These are phyloP conservation scores for Nothura maculosa DNA, from an alignment of 2,797 vertebrate genomes.

Conservation along the genomic window DNA sequence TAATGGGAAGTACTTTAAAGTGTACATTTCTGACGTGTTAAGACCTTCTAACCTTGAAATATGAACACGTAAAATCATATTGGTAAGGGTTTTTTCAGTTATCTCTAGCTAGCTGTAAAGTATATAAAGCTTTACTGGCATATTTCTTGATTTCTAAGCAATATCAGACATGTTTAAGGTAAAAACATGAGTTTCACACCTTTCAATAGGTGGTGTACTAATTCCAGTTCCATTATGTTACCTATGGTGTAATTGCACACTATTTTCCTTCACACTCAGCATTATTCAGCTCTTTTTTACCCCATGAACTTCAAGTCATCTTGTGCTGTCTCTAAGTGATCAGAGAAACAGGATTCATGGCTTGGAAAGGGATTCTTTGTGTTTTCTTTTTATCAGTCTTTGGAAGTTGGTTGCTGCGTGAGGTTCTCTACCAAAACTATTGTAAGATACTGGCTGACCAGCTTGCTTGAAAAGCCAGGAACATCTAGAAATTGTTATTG, in stretches of 20 bases:
- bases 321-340: not conserved
- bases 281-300: constrained; percentile 8
- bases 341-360: not conserved
- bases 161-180: not conserved
- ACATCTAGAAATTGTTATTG: not conserved
- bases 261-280: not conserved
- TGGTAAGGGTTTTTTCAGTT: not conserved
- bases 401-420: not conserved
- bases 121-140: not conserved
- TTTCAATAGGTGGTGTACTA: not conserved
- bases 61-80: not conserved
- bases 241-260: not conserved
- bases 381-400: not conserved
- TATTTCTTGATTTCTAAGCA: not conserved
- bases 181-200: not conserved
- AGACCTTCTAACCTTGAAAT: not conserved
- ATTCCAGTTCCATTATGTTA: not conserved
- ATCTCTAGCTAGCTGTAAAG: not conserved
- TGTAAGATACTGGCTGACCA: not conserved
- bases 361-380: not conserved
- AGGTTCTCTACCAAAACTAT: not conserved
- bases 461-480: not conserved
- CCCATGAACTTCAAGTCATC: not conserved
- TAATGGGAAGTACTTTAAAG: not conserved
- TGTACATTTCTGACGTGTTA: not conserved